Evolutionary conservation across 30 jellyfish, hydroid and myxozoan species (phyloP).

Genomic region (Catostylus mosaicus): DNA sequence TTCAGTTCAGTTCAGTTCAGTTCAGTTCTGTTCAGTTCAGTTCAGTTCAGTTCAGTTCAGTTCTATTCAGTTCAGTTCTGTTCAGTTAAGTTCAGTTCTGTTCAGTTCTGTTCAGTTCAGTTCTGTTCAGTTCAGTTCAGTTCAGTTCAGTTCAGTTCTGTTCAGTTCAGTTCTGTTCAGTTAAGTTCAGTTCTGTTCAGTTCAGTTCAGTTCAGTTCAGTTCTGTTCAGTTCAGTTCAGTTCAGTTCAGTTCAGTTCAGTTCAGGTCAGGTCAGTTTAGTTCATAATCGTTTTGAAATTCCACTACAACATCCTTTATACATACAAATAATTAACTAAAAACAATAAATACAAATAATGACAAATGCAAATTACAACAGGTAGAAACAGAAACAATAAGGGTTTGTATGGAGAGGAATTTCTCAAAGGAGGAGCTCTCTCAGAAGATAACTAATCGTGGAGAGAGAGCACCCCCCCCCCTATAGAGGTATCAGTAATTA

Average conservation of each 20-base stretch:
- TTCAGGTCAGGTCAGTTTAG: slow-evolving; percentile 25
- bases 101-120: slow-evolving; percentile 36
- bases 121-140: slow-evolving; percentile 30
- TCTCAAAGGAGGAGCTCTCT: too few species aligned
- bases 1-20: slow-evolving; percentile 34
- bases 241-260: slow-evolving; percentile 38
- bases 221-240: slow-evolving; percentile 39
- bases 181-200: slow-evolving; percentile 20
- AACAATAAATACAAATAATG: too few species aligned
- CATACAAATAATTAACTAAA: too few species aligned
- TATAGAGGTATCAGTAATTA: too few species aligned
- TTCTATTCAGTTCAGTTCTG: slow-evolving; percentile 17
- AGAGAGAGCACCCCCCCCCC: too few species aligned
- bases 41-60: slow-evolving; percentile 24
- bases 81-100: slow-evolving; percentile 20
- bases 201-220: slow-evolving; percentile 30
- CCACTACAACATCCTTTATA: too few species aligned
- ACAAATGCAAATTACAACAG: too few species aligned
- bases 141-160: slow-evolving; percentile 35
- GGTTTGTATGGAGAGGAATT: too few species aligned
- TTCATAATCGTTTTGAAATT: too few species aligned
- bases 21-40: slow-evolving; percentile 34
- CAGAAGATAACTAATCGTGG: too few species aligned
- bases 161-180: slow-evolving; percentile 36
- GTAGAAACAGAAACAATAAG: too few species aligned